Evolutionary conservation across 2,888 invertebrate species (phyloP), one percentile per base, ranked within the genome.

Genomic region (Rugalucina vietnamica): DNA sequence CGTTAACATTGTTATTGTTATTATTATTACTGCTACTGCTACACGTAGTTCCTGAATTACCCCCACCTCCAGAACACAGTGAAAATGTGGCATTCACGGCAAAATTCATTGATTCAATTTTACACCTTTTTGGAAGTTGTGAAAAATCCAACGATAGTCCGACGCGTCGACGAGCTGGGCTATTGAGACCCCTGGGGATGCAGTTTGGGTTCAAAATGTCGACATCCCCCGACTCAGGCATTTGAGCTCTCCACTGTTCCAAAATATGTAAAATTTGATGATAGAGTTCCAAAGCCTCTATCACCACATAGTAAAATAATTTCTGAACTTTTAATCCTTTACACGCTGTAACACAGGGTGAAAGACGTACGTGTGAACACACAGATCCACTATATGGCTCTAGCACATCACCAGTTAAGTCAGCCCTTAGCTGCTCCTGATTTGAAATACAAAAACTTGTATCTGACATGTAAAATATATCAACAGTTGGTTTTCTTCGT

Each of bases 201-300:
- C 60, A n/a, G 54, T 89, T 82, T 27, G 92, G 92, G 76, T 87
- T 89, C 43, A 92, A 81, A 34, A 93, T 88, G 75, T 92, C 92
- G 27, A 93, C 84, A 74, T 92, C 92, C 49, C 92, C 91, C 10
- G 91, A 91, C 79, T 93, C 93, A 80, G 93, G 93, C 93, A 93
- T 93, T 88, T 84, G 90, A 82, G 85, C 37, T 29, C 70, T 70
- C 50, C 18, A 43, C 39, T 71, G 71, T 14, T 27, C 43, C 12
- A 27, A 71, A 27, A 37, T 24, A 27, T 71, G 37, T n/a, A 0
- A 71, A 39, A 71, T 43, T 24, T 71, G 43, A 24, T 21, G 4
- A 71, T 24, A 71, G 0, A 27, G 24, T 43, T 29, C 39, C 24
- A 36, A 39, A 39, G 4, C 27, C 27, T 71, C 37, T 39, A 43